Base-by-base conservation (phyloP, 2,113 vertebrate genomes). In the Anhinga anhinga region DNA sequence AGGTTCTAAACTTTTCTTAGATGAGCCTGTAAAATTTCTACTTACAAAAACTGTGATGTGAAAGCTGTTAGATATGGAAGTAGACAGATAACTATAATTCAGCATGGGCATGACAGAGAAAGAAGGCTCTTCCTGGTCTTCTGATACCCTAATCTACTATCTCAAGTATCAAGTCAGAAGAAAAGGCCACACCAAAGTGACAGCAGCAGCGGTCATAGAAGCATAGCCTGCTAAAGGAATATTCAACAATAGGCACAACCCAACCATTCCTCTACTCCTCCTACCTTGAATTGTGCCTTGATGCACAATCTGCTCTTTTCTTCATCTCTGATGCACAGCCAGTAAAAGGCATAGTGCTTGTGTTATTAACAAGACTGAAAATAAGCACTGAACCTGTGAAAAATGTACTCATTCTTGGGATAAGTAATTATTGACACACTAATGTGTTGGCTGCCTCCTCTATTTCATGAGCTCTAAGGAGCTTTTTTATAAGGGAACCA, bases 291-390 rank as follows among this genome's bases (percentile, higher is more conserved):
- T n/a, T 91, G 66, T 74, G 67, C 45, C 78, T 89, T 71, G 42
- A 91, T 80, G 44, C 49, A 87, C 45, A 81, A 63, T 67, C 61
- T 91, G 30, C n/a, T 95, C 34, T 90, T 95, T 88, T 88, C 84
- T 77, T 90, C 82, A 92, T 55, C 49, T 93, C 86, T 84, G 72
- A 58, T 91, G 53, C 45, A 30, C 66, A 89, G 56, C 34, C 62
- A 90, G 58, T 18, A 89, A 72, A 86, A 93, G 22, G 15, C 40
- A 71, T 88, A 93, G 73, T 93, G 67, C 74, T 71, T 74, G 20
- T 70, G 40, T 87, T 91, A 89, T 91, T 92, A 91, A 81, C 38
- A 80, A 77, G 40, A 56, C 40, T 55, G 56, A 88, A 97, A 95
- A 94, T 53, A 91, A 92, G 34, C 30, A 47, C 45, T 23, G 22